Percentiles rank a stretch among this genome's conserved stretches.
Evolutionary conservation across 37 sponge, comb jelly and placozoan genomes (phyloP).

Genomic region (Eunapius fragilis): DNA sequence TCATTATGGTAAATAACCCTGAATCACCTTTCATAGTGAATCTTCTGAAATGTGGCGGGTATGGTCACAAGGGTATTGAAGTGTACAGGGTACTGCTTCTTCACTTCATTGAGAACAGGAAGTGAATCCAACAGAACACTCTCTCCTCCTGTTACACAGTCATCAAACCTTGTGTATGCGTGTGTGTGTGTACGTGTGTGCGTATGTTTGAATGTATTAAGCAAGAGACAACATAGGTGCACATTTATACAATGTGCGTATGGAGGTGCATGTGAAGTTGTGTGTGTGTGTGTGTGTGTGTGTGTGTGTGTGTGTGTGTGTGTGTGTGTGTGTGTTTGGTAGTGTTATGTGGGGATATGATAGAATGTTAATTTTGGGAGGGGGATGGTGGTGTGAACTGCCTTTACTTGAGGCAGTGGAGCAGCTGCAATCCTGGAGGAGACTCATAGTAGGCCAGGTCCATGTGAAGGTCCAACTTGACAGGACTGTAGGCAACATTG

Average conservation of each 20-base stretch:
- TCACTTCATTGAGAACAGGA: constrained; percentile 62
- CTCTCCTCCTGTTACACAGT: constrained; percentile 71
- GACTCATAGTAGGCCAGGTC: constrained; percentile 74
- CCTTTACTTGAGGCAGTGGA: constrained; percentile 66
- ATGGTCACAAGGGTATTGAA: constrained; percentile 54
- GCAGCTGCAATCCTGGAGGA: constrained; percentile 72
- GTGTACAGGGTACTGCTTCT: constrained; percentile 33
- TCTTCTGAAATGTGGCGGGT: constrained; percentile 79
- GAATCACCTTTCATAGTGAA: constrained; percentile 63
- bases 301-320: constrained; percentile 28
- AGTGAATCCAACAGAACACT: constrained; percentile 56
- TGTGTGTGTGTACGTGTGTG: background rate
- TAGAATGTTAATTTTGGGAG: background rate
- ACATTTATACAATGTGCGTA: background rate
- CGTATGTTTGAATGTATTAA: background rate
- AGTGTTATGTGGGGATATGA: background rate
- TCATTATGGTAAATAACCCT: no score
- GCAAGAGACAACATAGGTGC: no score
- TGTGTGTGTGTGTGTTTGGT: constrained; percentile 8
- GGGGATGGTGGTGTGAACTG: no score
- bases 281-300: constrained; percentile 9
- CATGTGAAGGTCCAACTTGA: constrained; percentile 39
- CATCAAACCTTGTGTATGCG: constrained; percentile 41
- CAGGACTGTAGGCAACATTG: constrained; percentile 60
- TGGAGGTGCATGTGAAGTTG: background rate